Evolutionary conservation across 2,797 vertebrate genomes (phyloP), one percentile per base, ranked within the genome.

Genomic region (Notolabrus celidotus): DNA sequence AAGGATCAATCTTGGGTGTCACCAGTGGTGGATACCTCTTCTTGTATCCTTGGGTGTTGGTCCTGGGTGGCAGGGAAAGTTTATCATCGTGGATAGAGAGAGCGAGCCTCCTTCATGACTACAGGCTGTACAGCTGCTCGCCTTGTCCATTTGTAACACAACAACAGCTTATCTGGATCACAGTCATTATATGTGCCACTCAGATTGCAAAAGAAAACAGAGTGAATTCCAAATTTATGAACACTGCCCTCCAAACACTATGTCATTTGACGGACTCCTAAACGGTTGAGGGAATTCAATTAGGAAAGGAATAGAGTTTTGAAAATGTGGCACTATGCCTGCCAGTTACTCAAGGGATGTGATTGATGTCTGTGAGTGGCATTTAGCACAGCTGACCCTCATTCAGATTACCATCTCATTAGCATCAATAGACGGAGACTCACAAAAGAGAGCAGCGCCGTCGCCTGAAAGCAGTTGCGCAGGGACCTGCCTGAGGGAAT

Each of bases 341-440:
- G 74, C 71, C 54, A 83, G 70, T 82, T 79, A 81, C 88, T 86
- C 78, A 9, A 47, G 87, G 86, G 88, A 87, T 12, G 11, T 83
- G 84, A 90, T 82, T 89, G 92, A 91, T 91, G 82, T 89, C 64
- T 86, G 72, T 84, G 86, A 91, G 75, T 91, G 87, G 87, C 92
- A 87, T 91, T 91, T 89, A 85, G 79, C 85, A 80, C 74, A 84
- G 79, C 74, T 89, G 88, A 89, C 88, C 89, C 86, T 67, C 67
- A 53, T 73, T 83, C 84, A 86, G 86, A 92, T 91, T 91, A 88
- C 63, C 83, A 87, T 90, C 85, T 90, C 83, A 88, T 91, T 91
- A 88, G 84, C 88, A 87, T 90, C 80, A 72, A 71, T 81, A 72
- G 71, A 81, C 74, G 22, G 78, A 69, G 59, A 71, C 64, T 52